Evolutionary conservation across 2,797 vertebrate species (phyloP), one percentile per base, ranked within the genome.

Genomic region (Octomys mimax): DNA sequence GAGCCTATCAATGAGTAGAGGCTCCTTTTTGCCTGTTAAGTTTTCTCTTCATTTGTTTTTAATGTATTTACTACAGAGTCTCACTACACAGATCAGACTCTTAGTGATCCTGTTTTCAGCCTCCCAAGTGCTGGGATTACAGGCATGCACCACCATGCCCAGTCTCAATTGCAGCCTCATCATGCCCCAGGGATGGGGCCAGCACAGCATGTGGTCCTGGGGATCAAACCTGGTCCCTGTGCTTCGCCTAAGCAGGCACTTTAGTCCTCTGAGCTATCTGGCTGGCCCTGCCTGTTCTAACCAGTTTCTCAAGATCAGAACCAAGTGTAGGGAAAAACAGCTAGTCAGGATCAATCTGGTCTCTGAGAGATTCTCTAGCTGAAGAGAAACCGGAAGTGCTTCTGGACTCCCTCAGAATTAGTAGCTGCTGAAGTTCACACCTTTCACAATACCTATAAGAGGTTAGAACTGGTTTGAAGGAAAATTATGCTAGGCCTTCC

Each of bases 401-500:
- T 87, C 14, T 85, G 73, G 36, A 59, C 19, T 2, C 19, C 16
- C n/a, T 86, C 24, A 66, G 24, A 96, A 87, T 66, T 61, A 68
- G 46, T 31, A 28, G 11, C 52, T 87, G 78, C 92, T 88, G 26
- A 3, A 85, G n/a, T 6, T 42, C 61, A 42, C 36, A 18, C 46
- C 36, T 75, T 89, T 11, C 24, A 28, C 3, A 36, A 5, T 39
- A 89, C 24, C 31, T 85, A 4, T 62, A 92, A 91, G 18, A 94
- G 91, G 33, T 87, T 31, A 92, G 54, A 57, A 73, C 18, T 42
- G 49, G 36, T 85, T 59, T 91, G n/a, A 94, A 92, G 46, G 36
- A 81, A 59, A 95, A 80, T 4, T 21, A 49, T 10, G 0, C 10
- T 46, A 81, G 39, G 3, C 5, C n/a, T 75, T 61, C 59, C 59